Conservation (phyloP, 2,888 invertebrate species). For the Lithophane leautieri region DNA sequence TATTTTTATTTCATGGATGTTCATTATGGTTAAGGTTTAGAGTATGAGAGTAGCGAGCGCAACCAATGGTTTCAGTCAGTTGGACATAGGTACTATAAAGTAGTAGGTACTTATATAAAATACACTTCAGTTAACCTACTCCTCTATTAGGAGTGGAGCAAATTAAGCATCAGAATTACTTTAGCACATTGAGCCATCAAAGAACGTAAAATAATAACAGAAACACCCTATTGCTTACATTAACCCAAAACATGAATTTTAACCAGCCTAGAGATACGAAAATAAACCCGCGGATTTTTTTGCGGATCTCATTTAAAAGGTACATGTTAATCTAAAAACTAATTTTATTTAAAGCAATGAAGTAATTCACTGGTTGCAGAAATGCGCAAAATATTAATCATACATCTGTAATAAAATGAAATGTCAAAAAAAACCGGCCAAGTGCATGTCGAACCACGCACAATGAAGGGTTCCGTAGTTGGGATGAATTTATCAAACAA, state of each 20-base stretch:
- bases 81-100: not conserved
- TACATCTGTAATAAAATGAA: too few relatives aligned
- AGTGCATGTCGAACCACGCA: too few relatives aligned
- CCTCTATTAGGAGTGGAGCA: not conserved
- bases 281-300: too few relatives aligned
- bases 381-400: not conserved
- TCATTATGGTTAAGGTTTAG: not conserved
- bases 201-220: not conserved
- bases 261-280: too few relatives aligned
- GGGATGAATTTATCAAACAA: too few relatives aligned
- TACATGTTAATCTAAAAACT: not conserved
- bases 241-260: slow-evolving; percentile 2
- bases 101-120: not conserved
- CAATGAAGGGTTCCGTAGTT: too few relatives aligned
- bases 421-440: too few relatives aligned
- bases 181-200: not conserved
- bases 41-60: not conserved
- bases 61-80: not conserved
- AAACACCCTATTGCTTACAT: slow-evolving; percentile 15
- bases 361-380: not conserved
- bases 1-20: not conserved
- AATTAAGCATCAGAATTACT: not conserved
- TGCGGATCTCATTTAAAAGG: too few relatives aligned
- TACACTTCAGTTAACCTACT: not conserved
- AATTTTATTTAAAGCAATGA: slow-evolving; percentile 20